These are phyloP conservation scores for Aplodontia rufa DNA, from an alignment of 2,113 vertebrate species.

Conservation along the genomic window DNA sequence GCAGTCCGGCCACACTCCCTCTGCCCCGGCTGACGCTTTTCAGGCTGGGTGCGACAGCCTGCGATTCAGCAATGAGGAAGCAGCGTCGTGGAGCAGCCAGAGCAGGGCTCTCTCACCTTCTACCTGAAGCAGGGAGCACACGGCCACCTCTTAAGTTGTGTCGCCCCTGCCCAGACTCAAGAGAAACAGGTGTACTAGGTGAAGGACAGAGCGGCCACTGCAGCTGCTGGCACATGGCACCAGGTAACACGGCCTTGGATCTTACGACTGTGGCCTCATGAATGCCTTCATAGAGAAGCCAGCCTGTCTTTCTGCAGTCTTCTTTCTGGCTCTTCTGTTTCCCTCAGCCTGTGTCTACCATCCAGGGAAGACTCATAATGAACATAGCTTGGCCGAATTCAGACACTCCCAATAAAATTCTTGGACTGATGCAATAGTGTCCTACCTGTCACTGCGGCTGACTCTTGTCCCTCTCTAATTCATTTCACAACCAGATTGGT, in stretches of 20 bases:
- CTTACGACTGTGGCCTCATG: background rate
- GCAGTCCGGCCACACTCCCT: background rate
- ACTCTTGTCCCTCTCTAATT: background rate
- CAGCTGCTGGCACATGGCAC: background rate
- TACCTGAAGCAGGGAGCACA: too few relatives aligned
- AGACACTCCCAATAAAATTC: background rate
- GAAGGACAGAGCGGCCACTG: background rate
- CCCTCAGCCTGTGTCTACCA: background rate
- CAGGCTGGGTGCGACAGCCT: rapidly evolving
- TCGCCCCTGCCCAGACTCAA: background rate
- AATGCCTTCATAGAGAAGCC: background rate
- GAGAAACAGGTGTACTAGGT: background rate
- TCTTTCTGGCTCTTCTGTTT: background rate
- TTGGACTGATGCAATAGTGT: background rate
- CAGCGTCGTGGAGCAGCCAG: too few relatives aligned
- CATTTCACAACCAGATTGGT: background rate
- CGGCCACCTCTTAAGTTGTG: rapidly evolving
- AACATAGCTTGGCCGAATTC: background rate
- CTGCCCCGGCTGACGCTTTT: background rate
- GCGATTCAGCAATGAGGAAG: background rate
- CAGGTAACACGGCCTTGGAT: background rate
- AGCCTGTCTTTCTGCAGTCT: background rate
- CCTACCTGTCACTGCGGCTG: background rate
- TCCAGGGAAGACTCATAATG: background rate
- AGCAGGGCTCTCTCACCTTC: rapidly evolving